Base-by-base conservation (phyloP, 1,140 invertebrate genomes). In the Panagrolaimus sp. region DNA sequence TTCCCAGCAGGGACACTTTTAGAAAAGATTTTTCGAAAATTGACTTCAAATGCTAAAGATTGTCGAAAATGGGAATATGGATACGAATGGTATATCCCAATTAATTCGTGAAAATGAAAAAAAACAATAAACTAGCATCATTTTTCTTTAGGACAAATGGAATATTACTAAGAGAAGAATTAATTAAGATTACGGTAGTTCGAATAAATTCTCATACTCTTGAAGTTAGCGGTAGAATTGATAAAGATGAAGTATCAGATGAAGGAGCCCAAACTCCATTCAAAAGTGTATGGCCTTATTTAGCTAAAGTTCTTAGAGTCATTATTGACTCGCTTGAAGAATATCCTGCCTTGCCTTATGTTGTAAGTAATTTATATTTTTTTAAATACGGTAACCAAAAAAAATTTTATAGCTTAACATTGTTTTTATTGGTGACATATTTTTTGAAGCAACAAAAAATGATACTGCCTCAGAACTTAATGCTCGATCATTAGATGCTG, bases 161-260 rank as follows among this genome's bases (percentile, higher is more conserved):
- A 14, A 66, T 78, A 46, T 66, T 76, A 3, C 47, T 76, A n/a
- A 31, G 75, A 42, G 45, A 76, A 25, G 72, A 78, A 42, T 66
- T 76, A 66, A 76, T 75, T 23, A 76, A 76, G 48, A 64, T 76
- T 23, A 78, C 72, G 16, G 20, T 76, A 0, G 63, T 69, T 14
- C 66, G 74, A 14, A 65, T 46, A 44, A 48, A 47, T 16, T 5
- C 61, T 13, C 65, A 78, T 51, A 46, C 66, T 5, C 63, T 76
- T 25, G 74, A 76, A 78, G 43, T 76, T 9, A 51, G 76, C 25
- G 74, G 74, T 1, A 53, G 74, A 51, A 76, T 76, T 25, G 74
- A 76, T 46, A 75, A 25, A 38, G 74, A 76, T 16, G 74, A 76
- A 63, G 73, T 64, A 9, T 65, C 44, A 23, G 74, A 74, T 42